Conservation (phyloP, 2,888 invertebrate genomes). For the Drosophila mettleri region DNA sequence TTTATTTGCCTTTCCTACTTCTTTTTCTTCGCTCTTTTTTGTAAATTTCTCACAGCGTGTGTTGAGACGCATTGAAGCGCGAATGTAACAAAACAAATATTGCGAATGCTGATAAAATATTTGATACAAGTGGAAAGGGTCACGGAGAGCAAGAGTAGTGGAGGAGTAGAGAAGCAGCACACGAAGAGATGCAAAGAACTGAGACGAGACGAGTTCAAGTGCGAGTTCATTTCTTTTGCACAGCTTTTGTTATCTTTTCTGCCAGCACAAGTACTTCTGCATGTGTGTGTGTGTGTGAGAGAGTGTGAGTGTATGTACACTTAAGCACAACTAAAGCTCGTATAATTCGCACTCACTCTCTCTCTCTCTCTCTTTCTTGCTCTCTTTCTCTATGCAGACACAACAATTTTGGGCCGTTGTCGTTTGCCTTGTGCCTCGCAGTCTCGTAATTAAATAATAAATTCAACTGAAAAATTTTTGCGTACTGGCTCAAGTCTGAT, state of each 20-base stretch:
- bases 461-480: slow-evolving; percentile 52
- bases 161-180: not conserved
- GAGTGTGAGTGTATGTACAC: not conserved
- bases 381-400: slow-evolving; percentile 2
- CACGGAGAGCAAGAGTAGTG: too few relatives aligned
- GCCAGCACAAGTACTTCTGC: slow-evolving; percentile 27
- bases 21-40: slow-evolving; percentile 3
- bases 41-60: slow-evolving; percentile 27
- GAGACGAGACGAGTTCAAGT: slow-evolving; percentile 34
- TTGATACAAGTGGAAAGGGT: slow-evolving; percentile 26
- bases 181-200: slow-evolving; percentile 12
- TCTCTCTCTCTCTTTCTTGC: not conserved
- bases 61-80: slow-evolving; percentile 31
- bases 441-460: slow-evolving; percentile 71
- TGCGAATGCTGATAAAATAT: slow-evolving; percentile 51
- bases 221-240: slow-evolving; percentile 32
- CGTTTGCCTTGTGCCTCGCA: slow-evolving; percentile 10
- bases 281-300: not conserved
- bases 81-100: slow-evolving; percentile 41
- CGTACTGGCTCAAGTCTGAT: slow-evolving; percentile 37
- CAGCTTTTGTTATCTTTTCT: slow-evolving; percentile 35
- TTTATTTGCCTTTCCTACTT: slow-evolving; percentile 1
- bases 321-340: slow-evolving; percentile 24
- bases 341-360: not conserved
- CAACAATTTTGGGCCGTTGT: slow-evolving; percentile 18